Evolutionary conservation across 1,140 invertebrate species (phyloP), one percentile per base, ranked within the genome.

Genomic region (Manduca sexta): DNA sequence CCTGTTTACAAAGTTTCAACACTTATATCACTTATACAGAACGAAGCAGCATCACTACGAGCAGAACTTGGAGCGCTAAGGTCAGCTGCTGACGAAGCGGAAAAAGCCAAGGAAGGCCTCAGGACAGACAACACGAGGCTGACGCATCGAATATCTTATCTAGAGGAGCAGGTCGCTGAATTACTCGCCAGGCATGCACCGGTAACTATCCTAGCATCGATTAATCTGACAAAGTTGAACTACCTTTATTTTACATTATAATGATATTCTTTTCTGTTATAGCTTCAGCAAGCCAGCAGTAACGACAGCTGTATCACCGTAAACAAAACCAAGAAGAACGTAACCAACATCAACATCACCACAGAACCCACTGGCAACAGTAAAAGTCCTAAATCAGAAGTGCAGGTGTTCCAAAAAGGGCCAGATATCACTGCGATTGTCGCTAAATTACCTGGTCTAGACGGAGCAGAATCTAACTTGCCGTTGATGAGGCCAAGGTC

Each of bases 161-260:
- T 97, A 33, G 95, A 97, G 72, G 94, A 97, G 60, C 94, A 96
- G 76, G 94, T 96, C 39, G 84, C 89, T 0, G 92, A 94, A 61
- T 80, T 93, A 1, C 77, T 93, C 3, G 69, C 74, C 37, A 45
- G 77, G 54, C 83, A 86, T 49, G 45, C 70, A 6, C 71, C 76
- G 69, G 80, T 83, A 42, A 52, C 11, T 34, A 3, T 11, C 45
- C 10, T 16, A 16, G 29, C 16, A n/a, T n/a, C 39, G 8, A 43
- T 14, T 33, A 45, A 53, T 29, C 42, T 33, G 5, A 43, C 35
- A n/a, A n/a, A n/a, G n/a, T 26, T 10, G 21, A 21, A 6, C n/a
- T 41, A 10, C 18, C n/a, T 21, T 21, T 41, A 41, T 16, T 41
- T 18, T 29, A 8, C 17, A 44, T n/a, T 35, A 21, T 35, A 21